Evolutionary conservation across 2,888 invertebrate genomes (phyloP).

Genomic region (Scaeva pyrastri): DNA sequence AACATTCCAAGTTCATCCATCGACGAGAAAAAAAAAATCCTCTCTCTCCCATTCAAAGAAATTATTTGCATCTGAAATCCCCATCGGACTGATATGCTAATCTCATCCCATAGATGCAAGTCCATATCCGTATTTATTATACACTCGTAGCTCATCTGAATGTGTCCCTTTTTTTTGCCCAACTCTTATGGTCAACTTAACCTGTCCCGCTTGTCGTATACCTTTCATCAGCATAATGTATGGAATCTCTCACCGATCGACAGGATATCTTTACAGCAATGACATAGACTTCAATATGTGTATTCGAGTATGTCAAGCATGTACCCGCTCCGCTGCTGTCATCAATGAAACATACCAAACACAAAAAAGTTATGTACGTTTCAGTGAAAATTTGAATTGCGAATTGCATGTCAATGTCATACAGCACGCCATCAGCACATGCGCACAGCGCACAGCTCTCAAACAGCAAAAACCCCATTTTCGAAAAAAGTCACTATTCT

Average conservation of each 20-base stretch:
- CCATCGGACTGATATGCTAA: conserved; percentile 62
- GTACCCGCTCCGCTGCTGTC: conserved; percentile 30
- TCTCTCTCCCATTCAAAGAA: conserved; percentile 12
- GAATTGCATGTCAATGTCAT: conserved; percentile 78
- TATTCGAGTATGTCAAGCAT: too few species aligned
- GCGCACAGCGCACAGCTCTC: conserved; percentile 19
- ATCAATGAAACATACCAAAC: conserved; percentile 61
- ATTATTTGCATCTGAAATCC: conserved; percentile 66
- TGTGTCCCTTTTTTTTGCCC: conserved; percentile 9
- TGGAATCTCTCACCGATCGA: conserved; percentile 64
- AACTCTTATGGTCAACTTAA: conserved; percentile 39
- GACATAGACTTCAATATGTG: conserved; percentile 25
- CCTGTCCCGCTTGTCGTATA: conserved; percentile 41
- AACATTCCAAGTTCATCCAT: conserved; percentile 11
- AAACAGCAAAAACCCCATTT: conserved; percentile 4
- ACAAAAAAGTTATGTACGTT: conserved; percentile 66
- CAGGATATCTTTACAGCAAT: conserved; percentile 48
- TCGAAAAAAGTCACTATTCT: conserved; percentile 39
- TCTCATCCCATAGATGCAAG: conserved; percentile 57
- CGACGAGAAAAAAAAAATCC: neutral
- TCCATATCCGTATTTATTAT: too few species aligned
- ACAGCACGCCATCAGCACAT: conserved; percentile 58
- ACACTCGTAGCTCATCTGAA: conserved; percentile 65
- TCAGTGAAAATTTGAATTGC: conserved; percentile 81
- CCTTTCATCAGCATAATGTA: neutral